These are phyloP conservation scores for Leptopilina clavipes DNA, from an alignment of 1,140 invertebrate genomes.

Conservation along the genomic window DNA sequence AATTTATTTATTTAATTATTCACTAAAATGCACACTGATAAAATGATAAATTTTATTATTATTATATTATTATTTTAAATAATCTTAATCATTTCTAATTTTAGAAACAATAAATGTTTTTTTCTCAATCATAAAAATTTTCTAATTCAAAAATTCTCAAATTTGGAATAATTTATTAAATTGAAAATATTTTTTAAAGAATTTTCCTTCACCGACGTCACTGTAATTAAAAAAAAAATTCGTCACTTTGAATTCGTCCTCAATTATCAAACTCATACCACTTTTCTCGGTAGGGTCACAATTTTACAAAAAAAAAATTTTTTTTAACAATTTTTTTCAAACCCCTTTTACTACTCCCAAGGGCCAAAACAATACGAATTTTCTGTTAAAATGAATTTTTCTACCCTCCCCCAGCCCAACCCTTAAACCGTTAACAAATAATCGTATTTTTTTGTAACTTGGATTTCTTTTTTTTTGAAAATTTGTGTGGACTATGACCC, in stretches of 20 bases:
- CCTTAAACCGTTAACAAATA: neutral
- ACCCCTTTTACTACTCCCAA: neutral
- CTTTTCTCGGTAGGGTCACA: conserved; percentile 17
- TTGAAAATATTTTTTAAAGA: neutral
- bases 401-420: neutral
- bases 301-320: neutral
- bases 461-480: neutral
- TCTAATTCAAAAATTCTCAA: no score
- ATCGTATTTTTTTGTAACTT: conserved; percentile 8
- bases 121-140: no score
- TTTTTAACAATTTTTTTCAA: no score
- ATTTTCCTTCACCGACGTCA: neutral
- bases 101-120: no score
- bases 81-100: no score
- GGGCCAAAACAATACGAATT: neutral
- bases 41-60: no score
- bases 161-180: no score
- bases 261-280: conserved; percentile 18
- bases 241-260: neutral
- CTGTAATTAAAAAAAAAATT: neutral
- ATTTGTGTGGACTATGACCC: neutral
- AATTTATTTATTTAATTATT: no score
- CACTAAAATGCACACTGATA: no score
- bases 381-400: neutral
- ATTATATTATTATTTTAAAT: no score